phyloP scores from a whole-genome alignment of 2,113 vertebrate species.

The Nycticorax nycticorax region DNA sequence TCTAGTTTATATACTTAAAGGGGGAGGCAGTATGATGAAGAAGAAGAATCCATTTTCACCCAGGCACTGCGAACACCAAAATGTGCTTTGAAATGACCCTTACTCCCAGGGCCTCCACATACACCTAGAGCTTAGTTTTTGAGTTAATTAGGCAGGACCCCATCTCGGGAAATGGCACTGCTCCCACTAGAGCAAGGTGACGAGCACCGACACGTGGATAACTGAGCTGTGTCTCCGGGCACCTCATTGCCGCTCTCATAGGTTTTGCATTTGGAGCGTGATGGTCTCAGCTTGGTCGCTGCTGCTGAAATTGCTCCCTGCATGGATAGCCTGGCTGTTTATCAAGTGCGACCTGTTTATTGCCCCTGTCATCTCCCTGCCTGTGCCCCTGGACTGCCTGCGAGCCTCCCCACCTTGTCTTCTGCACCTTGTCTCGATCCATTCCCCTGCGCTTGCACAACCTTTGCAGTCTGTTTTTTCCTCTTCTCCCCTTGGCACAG shows the following conservation, averaged over 20 bases:
- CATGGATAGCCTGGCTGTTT: background rate
- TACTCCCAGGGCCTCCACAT: background rate
- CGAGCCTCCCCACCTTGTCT: background rate
- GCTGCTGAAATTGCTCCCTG: background rate
- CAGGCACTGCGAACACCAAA: background rate
- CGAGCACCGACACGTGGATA: accelerated
- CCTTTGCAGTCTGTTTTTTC: background rate
- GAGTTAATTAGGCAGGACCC: background rate
- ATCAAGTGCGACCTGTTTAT: background rate
- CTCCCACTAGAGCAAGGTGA: background rate
- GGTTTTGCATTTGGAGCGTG: background rate
- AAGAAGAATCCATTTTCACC: background rate
- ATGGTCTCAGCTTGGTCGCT: background rate
- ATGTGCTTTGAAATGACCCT: background rate
- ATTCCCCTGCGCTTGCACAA: background rate
- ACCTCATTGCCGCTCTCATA: background rate
- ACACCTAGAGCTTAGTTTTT: background rate
- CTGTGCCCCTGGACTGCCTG: background rate
- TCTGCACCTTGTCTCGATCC: background rate
- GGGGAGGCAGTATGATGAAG: background rate
- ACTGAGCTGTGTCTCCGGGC: accelerated
- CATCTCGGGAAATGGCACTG: background rate
- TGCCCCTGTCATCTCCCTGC: background rate
- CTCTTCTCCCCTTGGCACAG: background rate
- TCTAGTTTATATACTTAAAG: background rate